Percentiles rank a stretch among this genome's conserved stretches.
Evolutionary conservation across 2,113 vertebrate species (phyloP).

Genomic region (Pimephales promelas): DNA sequence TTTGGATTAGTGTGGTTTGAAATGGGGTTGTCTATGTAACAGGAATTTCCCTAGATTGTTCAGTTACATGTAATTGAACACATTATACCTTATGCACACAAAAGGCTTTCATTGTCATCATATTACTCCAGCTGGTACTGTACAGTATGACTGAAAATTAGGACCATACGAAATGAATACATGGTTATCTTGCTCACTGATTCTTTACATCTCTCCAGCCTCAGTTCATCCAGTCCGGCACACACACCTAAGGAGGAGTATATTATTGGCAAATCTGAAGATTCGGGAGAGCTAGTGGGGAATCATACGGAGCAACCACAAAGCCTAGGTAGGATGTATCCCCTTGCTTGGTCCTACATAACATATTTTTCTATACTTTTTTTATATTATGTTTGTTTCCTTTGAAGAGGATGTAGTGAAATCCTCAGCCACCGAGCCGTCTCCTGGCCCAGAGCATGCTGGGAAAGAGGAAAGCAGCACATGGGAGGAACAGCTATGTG

Average conservation of each 20-base stretch:
- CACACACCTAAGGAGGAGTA: slow-evolving; percentile 84
- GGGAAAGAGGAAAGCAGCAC: slow-evolving; percentile 78
- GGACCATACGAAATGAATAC: neutral
- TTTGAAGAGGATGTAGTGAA: slow-evolving; percentile 65
- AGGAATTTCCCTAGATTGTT: neutral
- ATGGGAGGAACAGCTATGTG: slow-evolving; percentile 94
- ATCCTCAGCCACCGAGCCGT: slow-evolving; percentile 74
- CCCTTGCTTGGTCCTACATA: neutral
- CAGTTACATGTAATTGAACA: neutral
- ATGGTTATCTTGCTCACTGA: slow-evolving; percentile 49
- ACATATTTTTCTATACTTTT: neutral
- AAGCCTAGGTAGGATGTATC: slow-evolving; percentile 74
- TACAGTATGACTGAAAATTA: neutral
- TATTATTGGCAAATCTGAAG: slow-evolving; percentile 74
- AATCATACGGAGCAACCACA: slow-evolving; percentile 81
- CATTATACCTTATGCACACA: neutral
- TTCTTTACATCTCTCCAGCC: slow-evolving; percentile 76
- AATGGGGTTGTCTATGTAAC: neutral
- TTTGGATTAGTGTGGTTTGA: slow-evolving; percentile 8
- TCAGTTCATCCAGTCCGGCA: slow-evolving; percentile 90
- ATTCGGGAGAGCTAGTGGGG: slow-evolving; percentile 76
- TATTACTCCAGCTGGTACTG: neutral
- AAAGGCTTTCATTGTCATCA: slow-evolving; percentile 4
- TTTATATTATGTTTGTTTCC: slow-evolving; percentile 43
- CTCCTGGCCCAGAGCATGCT: slow-evolving; percentile 73